A percentile compares a stretch with the other conserved stretches of the same genome.
phyloP scores from a whole-genome alignment of 2,113 vertebrate species.

The Centropus bengalensis region DNA sequence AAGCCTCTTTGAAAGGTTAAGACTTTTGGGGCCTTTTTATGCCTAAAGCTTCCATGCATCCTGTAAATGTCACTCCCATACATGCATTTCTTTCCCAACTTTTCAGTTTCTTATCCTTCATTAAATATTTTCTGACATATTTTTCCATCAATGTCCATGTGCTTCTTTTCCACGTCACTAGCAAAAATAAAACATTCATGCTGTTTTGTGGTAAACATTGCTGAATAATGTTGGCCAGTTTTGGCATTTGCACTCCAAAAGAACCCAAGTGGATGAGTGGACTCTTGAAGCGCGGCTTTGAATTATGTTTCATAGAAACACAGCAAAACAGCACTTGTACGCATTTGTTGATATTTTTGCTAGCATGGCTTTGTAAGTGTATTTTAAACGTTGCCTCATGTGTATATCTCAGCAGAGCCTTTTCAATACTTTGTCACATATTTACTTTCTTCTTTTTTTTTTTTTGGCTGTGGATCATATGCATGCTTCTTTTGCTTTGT shows the following conservation, averaged over 20 bases:
- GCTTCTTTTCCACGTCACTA: slow-evolving; percentile 35
- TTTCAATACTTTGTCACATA: slow-evolving; percentile 34
- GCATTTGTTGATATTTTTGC: slow-evolving; percentile 25
- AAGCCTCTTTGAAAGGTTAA: slow-evolving; percentile 23
- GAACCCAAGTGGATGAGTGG: neutral
- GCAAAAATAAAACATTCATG: slow-evolving; percentile 47
- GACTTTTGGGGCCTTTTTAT: neutral
- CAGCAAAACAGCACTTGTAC: slow-evolving; percentile 34
- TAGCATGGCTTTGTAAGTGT: neutral
- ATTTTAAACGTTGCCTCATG: neutral
- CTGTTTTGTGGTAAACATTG: slow-evolving; percentile 28
- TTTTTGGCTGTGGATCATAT: slow-evolving; percentile 65
- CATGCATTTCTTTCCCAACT: neutral
- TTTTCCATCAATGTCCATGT: slow-evolving; percentile 8
- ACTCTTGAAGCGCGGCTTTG: neutral
- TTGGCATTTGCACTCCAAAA: slow-evolving; percentile 7
- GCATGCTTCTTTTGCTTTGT: slow-evolving; percentile 81
- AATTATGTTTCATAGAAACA: neutral
- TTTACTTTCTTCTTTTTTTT: slow-evolving; percentile 34
- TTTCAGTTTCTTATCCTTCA: slow-evolving; percentile 9
- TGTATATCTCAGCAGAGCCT: neutral
- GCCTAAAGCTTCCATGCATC: neutral
- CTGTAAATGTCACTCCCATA: slow-evolving; percentile 21
- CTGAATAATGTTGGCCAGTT: neutral
- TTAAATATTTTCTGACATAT: slow-evolving; percentile 8